Percentiles rank a stretch among this genome's conserved stretches.
Conservation (phyloP, 1,140 invertebrate species). For the Zaprionus lachaisei region DNA sequence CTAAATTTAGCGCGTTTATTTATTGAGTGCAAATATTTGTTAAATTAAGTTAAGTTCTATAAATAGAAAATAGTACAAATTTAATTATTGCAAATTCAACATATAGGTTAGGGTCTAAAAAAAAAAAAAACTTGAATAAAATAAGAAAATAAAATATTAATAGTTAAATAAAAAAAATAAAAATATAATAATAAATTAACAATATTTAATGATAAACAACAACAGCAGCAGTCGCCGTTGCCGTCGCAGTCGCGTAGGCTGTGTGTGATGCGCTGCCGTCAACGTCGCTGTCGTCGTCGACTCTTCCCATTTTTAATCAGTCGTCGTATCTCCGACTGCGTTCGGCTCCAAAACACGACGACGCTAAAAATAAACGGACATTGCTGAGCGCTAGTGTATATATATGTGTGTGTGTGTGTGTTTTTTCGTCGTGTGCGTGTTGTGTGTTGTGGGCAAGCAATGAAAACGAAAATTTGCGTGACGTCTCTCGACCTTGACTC, state of each 20-base stretch:
- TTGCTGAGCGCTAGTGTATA: constrained; percentile 41
- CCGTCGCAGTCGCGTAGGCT: neutral
- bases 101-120: neutral
- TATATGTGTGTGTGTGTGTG: neutral
- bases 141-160: neutral
- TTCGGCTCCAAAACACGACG: constrained; percentile 50
- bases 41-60: constrained; percentile 3
- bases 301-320: constrained; percentile 45
- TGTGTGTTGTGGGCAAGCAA: constrained; percentile 75
- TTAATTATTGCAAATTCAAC: neutral
- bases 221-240: neutral
- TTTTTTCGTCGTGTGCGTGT: constrained; percentile 23
- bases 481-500: constrained; percentile 85
- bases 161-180: constrained; percentile 8
- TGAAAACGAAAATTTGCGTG: constrained; percentile 84
- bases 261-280: neutral
- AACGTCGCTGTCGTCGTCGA: constrained; percentile 9
- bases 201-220: constrained; percentile 14
- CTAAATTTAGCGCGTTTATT: constrained; percentile 3
- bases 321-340: constrained; percentile 25
- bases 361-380: constrained; percentile 75
- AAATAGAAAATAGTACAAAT: neutral
- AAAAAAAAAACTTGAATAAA: neutral
- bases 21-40: neutral
- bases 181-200: constrained; percentile 22